A percentile compares a stretch with the other conserved stretches of the same genome.
These are phyloP conservation scores for Sinosuthora webbiana DNA, from an alignment of 2,113 vertebrate genomes.

Conservation along the genomic window DNA sequence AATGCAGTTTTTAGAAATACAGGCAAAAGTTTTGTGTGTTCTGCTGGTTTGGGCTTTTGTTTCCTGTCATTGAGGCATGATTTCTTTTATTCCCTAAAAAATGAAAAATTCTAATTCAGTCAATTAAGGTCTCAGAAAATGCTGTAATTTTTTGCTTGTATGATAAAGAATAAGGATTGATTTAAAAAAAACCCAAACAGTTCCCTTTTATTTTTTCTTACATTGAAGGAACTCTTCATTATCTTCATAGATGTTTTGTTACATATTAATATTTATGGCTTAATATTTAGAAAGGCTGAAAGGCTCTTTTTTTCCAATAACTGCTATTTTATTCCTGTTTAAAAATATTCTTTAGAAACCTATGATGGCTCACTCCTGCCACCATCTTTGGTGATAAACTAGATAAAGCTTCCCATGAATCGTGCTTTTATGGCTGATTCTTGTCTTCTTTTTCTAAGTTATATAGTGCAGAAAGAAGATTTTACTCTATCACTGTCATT, in stretches of 20 bases:
- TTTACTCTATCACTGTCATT: conserved; percentile 36
- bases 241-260: neutral
- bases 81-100: neutral
- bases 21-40: neutral
- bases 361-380: conserved; percentile 1
- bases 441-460: conserved; percentile 37
- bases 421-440: conserved; percentile 46
- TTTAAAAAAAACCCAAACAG: neutral
- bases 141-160: neutral
- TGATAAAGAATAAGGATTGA: neutral
- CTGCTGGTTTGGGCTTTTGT: neutral
- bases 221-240: neutral
- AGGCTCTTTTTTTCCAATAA: neutral
- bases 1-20: neutral
- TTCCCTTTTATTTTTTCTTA: neutral
- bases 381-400: conserved; percentile 40
- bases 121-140: neutral
- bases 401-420: conserved; percentile 53
- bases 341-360: conserved; percentile 7
- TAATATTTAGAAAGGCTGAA: conserved; percentile 14
- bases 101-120: neutral
- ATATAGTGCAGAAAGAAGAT: conserved; percentile 2
- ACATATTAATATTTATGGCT: conserved; percentile 7
- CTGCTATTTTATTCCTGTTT: neutral
- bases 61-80: neutral